A percentile compares a stretch with the other conserved stretches of the same genome.
phyloP scores from a whole-genome alignment of 2,113 vertebrate genomes.

The Ammospiza nelsoni region DNA sequence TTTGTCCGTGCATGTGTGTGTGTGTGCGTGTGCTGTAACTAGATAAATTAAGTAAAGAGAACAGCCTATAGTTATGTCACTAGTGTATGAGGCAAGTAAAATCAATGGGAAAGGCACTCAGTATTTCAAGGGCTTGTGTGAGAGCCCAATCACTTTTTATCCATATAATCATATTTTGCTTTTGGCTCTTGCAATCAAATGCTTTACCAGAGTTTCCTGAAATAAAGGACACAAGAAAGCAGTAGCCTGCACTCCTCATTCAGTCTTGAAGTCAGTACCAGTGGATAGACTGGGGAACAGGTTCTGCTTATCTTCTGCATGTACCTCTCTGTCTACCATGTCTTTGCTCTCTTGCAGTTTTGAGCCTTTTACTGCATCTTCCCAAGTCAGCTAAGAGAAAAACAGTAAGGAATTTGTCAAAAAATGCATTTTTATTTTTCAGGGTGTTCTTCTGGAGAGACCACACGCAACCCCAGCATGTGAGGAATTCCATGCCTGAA shows the following conservation, averaged over 20 bases:
- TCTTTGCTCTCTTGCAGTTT: not conserved
- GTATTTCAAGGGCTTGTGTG: not conserved
- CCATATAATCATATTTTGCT: not conserved
- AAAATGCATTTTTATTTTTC: not conserved
- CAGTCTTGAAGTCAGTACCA: not conserved
- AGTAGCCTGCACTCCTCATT: not conserved
- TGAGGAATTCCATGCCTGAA: not conserved
- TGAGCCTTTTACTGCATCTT: not conserved
- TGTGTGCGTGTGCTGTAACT: not conserved
- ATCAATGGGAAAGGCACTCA: not conserved
- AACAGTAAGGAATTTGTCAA: not conserved
- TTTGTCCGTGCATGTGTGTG: accelerated
- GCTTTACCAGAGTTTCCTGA: not conserved
- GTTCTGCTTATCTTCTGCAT: not conserved
- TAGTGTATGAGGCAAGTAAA: not conserved
- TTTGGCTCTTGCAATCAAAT: not conserved
- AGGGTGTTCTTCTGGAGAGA: not conserved
- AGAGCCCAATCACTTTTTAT: not conserved
- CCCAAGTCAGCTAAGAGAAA: not conserved
- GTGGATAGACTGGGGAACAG: not conserved
- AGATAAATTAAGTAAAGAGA: not conserved
- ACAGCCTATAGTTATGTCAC: not conserved
- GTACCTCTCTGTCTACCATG: not conserved
- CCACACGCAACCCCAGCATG: accelerated
- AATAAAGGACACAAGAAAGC: not conserved